A percentile compares a stretch with the other conserved stretches of the same genome.
These are phyloP conservation scores for Aphaenogaster rudis DNA, from an alignment of 1,140 invertebrate genomes.

Conservation along the genomic window DNA sequence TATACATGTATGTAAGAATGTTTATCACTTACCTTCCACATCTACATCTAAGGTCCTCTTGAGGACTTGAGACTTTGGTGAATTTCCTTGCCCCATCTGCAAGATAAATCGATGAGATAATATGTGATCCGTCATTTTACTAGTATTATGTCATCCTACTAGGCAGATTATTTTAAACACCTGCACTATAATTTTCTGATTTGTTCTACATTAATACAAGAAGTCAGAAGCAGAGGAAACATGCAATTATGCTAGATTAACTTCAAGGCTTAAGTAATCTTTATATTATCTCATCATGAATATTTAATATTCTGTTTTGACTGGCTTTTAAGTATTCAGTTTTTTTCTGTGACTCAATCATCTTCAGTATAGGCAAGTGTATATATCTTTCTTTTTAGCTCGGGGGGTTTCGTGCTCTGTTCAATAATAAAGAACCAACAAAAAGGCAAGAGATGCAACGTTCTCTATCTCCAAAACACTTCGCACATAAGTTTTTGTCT, in stretches of 20 bases:
- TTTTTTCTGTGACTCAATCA: neutral
- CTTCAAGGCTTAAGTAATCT: too few species aligned
- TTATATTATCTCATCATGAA: too few species aligned
- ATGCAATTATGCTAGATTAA: too few species aligned
- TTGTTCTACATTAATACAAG: too few species aligned
- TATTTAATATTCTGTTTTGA: too few species aligned
- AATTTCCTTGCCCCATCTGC: constrained; percentile 76
- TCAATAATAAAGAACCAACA: neutral
- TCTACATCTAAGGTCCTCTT: constrained; percentile 78
- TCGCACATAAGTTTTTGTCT: neutral
- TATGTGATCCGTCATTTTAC: too few species aligned
- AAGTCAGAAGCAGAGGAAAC: too few species aligned
- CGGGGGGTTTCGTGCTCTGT: neutral
- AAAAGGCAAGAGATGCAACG: neutral
- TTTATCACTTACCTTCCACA: constrained; percentile 73
- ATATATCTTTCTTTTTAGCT: neutral
- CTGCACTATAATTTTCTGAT: too few species aligned
- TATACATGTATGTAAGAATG: neutral
- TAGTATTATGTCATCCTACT: too few species aligned
- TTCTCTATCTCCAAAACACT: neutral
- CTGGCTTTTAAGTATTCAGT: neutral
- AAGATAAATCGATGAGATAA: constrained; percentile 10
- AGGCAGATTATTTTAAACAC: too few species aligned
- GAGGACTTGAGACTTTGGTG: constrained; percentile 53
- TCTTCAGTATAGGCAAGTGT: neutral